Conservation (phyloP, 2,888 invertebrate species). For the Toxonevra muliebris region DNA sequence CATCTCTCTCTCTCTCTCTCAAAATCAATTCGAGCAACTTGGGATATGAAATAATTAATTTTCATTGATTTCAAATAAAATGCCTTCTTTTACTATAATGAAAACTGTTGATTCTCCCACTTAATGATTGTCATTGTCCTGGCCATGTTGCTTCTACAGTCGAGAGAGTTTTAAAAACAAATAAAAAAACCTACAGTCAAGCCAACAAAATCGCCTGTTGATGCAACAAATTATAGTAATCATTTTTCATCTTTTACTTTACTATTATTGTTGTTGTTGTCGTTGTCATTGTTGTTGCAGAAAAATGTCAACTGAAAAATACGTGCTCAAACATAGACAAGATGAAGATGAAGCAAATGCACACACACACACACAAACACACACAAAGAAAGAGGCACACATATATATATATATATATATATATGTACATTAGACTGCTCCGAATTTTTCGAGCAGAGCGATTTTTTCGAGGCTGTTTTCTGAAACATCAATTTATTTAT, state of each 20-base stretch:
- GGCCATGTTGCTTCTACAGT: neutral
- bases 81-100: slow-evolving; percentile 17
- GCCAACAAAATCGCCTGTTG: slow-evolving; percentile 23
- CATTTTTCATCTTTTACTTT: slow-evolving; percentile 17
- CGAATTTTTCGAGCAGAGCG: no score
- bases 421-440: no score
- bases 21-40: no score
- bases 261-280: neutral
- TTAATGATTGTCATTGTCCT: neutral
- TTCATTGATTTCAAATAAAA: slow-evolving; percentile 37
- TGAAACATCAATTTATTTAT: no score
- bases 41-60: slow-evolving; percentile 36
- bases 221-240: slow-evolving; percentile 31
- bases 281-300: neutral
- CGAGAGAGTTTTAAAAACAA: neutral
- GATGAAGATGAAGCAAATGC: no score
- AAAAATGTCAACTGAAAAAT: slow-evolving; percentile 5
- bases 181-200: no score
- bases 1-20: no score
- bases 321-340: slow-evolving; percentile 4
- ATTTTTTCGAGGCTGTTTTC: no score
- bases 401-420: no score
- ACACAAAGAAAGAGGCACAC: no score
- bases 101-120: neutral
- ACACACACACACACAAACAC: no score